Evolutionary conservation across 1,140 invertebrate species (phyloP).

Genomic region (Scaptomyza pallida): DNA sequence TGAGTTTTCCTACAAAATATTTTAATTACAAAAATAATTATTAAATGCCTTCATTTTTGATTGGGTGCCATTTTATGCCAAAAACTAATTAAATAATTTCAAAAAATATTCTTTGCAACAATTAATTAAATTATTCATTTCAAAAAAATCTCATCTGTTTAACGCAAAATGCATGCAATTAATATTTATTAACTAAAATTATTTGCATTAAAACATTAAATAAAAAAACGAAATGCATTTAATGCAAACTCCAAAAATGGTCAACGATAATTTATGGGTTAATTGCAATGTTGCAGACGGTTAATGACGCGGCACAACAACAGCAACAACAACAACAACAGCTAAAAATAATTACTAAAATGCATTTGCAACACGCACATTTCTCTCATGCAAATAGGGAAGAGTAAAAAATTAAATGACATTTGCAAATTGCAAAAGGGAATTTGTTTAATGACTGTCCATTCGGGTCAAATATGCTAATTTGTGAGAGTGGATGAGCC

Average conservation of each 20-base stretch:
- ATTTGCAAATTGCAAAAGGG: slow-evolving; percentile 77
- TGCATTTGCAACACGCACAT: slow-evolving; percentile 66
- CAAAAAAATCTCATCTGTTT: slow-evolving; percentile 25
- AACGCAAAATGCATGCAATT: slow-evolving; percentile 40
- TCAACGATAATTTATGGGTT: slow-evolving; percentile 35
- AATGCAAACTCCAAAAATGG: too few relatives aligned
- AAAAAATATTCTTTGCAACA: slow-evolving; percentile 1
- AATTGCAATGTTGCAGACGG: slow-evolving; percentile 30
- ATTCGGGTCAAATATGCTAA: slow-evolving; percentile 65
- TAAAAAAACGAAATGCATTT: slow-evolving; percentile 65
- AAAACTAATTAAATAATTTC: slow-evolving; percentile 18
- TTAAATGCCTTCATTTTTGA: not conserved
- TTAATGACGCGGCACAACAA: slow-evolving; percentile 53
- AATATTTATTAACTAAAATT: slow-evolving; percentile 73
- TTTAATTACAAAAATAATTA: not conserved
- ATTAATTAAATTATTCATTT: slow-evolving; percentile 39
- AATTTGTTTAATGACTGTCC: slow-evolving; percentile 75
- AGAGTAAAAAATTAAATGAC: slow-evolving; percentile 53
- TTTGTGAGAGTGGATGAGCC: slow-evolving; percentile 39
- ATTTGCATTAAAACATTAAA: slow-evolving; percentile 58
- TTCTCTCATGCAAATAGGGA: not conserved
- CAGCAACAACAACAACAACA: slow-evolving; percentile 12
- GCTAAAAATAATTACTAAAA: slow-evolving; percentile 81
- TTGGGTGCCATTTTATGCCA: not conserved
- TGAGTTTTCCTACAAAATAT: too few relatives aligned